Evolutionary conservation across 2,888 invertebrate genomes (phyloP), one percentile per base, ranked within the genome.

Genomic region (Prenolepis imparis): DNA sequence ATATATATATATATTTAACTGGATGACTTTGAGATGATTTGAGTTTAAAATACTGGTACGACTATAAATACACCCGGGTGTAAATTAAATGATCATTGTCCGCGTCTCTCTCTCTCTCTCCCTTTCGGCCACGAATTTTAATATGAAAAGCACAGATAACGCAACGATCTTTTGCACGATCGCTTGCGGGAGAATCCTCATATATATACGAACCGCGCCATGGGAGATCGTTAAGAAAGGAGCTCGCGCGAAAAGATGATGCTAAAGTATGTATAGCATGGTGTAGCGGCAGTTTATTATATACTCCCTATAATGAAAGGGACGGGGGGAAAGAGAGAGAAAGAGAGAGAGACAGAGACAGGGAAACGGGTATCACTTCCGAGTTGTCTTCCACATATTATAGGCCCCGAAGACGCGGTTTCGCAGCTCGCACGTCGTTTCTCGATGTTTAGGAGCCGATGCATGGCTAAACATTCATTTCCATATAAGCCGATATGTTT

Each of bases 401-500:
- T 59, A 48, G 52, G 66, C 48, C 70, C 75, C 70, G 78, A 63
- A 57, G 84, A 85, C 83, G 41, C 81, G 81, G 86, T 82, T 82
- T 89, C 85, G 28, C 87, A 86, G 82, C 80, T 52, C 57, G 55
- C 85, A 66, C 68, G 78, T 44, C 78, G 83, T 84, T 85, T 85
- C 80, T 84, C 64, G 63, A 88, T 84, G 85, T 90, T 90, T 88
- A 85, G 75, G 83, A 63, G 59, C 84, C 88, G 88, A 91, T 89
- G 88, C 90, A 90, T 90, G 90, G 88, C 87, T 89, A 89, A 91
- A 92, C 90, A 90, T 92, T 91, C 91, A 93, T 93, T 93, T 93
- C 92, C 93, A 92, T 92, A 92, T 90, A 90, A 91, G 90, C 90
- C 91, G 90, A 93, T 92, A 93, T 91, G 92, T 92, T 93, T 93